These are phyloP conservation scores for Notospermus geniculatus DNA, from an alignment of 1,140 invertebrate species.

Conservation along the genomic window DNA sequence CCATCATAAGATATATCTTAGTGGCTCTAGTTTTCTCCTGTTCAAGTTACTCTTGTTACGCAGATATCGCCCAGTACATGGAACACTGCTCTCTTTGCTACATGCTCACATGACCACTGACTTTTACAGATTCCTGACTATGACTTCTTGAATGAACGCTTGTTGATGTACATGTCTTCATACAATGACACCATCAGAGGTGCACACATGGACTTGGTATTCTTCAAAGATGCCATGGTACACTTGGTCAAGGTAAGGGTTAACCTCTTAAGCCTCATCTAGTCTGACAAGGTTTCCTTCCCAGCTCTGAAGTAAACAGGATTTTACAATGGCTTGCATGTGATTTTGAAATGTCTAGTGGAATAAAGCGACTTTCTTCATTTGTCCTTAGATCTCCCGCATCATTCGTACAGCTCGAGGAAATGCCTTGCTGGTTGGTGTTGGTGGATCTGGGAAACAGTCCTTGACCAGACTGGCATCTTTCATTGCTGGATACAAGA, in stretches of 20 bases:
- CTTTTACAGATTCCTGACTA: slow-evolving; percentile 62
- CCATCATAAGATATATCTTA: no score
- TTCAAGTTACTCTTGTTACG: no score
- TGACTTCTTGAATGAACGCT: slow-evolving; percentile 74
- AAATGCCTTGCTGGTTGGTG: slow-evolving; percentile 62
- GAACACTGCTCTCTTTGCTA: no score
- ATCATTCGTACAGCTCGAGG: slow-evolving; percentile 90
- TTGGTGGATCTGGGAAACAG: slow-evolving; percentile 55
- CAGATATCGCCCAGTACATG: no score
- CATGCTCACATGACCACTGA: no score
- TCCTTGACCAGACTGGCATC: slow-evolving; percentile 51
- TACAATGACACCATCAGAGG: slow-evolving; percentile 95
- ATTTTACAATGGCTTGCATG: no score
- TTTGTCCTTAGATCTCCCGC: slow-evolving; percentile 84
- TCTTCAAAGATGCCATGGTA: slow-evolving; percentile 95
- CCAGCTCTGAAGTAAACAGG: no score
- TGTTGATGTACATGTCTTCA: slow-evolving; percentile 87
- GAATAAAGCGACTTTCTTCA: no score
- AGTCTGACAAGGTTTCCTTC: no score
- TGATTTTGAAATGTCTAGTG: no score
- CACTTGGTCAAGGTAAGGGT: slow-evolving; percentile 81
- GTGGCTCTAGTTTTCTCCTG: no score
- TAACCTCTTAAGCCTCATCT: no score
- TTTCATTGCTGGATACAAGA: slow-evolving; percentile 50
- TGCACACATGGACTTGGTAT: slow-evolving; percentile 93